Evolutionary conservation across 2,888 invertebrate species (phyloP), one percentile per base, ranked within the genome.

Genomic region (Andricus curvator): DNA sequence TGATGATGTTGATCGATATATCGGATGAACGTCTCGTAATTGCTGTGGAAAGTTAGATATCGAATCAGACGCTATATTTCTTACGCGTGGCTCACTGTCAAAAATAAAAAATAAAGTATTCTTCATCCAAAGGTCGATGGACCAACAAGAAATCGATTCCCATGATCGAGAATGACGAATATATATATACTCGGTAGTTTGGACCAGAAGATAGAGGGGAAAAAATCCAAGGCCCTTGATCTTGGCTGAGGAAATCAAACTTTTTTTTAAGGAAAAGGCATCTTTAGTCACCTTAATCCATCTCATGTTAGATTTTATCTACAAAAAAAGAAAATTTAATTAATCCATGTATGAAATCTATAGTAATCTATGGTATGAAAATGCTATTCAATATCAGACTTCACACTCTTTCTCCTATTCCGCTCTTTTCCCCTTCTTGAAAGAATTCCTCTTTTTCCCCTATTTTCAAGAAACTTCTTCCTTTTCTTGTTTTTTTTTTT

Each of bases 1-100:
- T 51, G 29, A 51, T 33, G 48, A 74, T 9, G 70, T 74, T 74
- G 70, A 74, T 74, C 70, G 70, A 74, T 74, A 33, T 51, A 74
- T 74, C 33, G 9, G 29, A 51, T 74, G 29, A 51, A 33, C 51
- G 11, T 48, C 70, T 33, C 29, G 29, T 74, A 74, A 74, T 74
- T 51, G n/a, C 20, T 51, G 51, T 17, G 29, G 70, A 74, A 74
- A 74, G 29, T 29, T 74, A 9, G 6, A 29, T 22, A 25, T 68
- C 44, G 20, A 74, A 33, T 74, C 29, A 51, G 29, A 51, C 20
- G 51, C 51, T 56, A 33, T 17, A 56, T 74, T 74, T 74, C 70
- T 51, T 51, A 33, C 51, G 70, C 29, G 29, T 33, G 20, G 11
- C 4, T 29, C 20, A 48, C 48, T 56, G n/a, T 56, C 15, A 15